phyloP scores from a whole-genome alignment of 2,888 invertebrate genomes.

The Thalpophila matura region DNA sequence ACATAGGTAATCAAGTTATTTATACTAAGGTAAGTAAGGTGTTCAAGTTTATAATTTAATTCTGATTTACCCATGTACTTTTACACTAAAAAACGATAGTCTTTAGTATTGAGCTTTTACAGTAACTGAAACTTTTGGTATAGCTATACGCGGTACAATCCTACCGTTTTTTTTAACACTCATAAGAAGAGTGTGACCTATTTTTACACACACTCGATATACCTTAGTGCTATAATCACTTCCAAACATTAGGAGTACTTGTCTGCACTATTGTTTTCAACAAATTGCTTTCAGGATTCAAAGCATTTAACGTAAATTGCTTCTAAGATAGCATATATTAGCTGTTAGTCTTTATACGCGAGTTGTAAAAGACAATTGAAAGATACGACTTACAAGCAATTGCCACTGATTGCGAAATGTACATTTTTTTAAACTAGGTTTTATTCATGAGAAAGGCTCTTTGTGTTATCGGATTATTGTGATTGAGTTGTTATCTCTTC shows the following conservation, averaged over 20 bases:
- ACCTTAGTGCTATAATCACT: neutral
- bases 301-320: conserved; percentile 31
- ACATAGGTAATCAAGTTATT: no score
- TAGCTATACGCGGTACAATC: neutral
- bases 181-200: neutral
- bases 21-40: no score
- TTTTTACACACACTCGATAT: conserved; percentile 13
- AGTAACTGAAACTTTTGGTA: no score
- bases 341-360: conserved; percentile 25
- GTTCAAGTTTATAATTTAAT: no score
- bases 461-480: neutral
- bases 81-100: no score
- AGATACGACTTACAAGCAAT: conserved; percentile 24
- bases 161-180: conserved; percentile 1
- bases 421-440: conserved; percentile 9
- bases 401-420: conserved; percentile 14
- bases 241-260: conserved; percentile 1
- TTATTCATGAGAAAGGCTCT: neutral
- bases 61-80: no score
- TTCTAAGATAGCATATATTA: conserved; percentile 19
- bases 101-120: no score
- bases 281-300: conserved; percentile 8
- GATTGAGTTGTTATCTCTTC: neutral
- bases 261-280: conserved; percentile 12
- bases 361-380: conserved; percentile 30